A percentile compares a stretch with the other conserved stretches of the same genome.
Conservation (phyloP, 2,113 vertebrate species). For the Sigmodon hispidus region DNA sequence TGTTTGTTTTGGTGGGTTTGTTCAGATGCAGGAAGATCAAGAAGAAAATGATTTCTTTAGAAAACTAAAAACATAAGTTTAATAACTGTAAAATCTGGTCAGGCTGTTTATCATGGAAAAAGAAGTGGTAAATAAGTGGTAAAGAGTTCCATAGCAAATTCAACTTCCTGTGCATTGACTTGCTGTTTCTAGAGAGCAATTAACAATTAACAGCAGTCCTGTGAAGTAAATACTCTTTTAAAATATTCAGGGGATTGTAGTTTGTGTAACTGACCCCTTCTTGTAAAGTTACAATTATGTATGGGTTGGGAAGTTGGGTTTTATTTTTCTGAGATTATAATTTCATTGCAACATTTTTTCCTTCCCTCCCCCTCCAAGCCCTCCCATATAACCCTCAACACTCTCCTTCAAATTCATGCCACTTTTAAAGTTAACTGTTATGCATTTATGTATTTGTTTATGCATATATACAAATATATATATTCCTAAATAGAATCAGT, state of each 20-base stretch:
- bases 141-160: conserved; percentile 73
- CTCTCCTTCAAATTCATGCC: not conserved
- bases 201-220: not conserved
- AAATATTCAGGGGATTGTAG: not conserved
- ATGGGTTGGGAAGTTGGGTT: not conserved
- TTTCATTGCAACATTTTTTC: not conserved
- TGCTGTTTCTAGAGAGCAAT: not conserved
- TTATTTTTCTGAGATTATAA: not conserved
- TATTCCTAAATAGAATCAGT: not conserved
- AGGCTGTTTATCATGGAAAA: conserved; percentile 78
- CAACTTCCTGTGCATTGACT: not conserved
- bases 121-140: conserved; percentile 46
- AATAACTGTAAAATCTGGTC: conserved; percentile 74
- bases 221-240: not conserved
- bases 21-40: not conserved
- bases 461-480: too few species aligned
- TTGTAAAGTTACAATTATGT: not conserved
- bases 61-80: conserved; percentile 77
- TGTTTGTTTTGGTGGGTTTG: not conserved
- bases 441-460: not conserved
- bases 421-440: not conserved
- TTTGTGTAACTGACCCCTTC: not conserved
- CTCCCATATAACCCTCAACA: not conserved
- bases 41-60: conserved; percentile 44
- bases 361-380: not conserved